Evolutionary conservation across 2,888 invertebrate species (phyloP), one percentile per base, ranked within the genome.

Genomic region (Trileptium ribeirensis): DNA sequence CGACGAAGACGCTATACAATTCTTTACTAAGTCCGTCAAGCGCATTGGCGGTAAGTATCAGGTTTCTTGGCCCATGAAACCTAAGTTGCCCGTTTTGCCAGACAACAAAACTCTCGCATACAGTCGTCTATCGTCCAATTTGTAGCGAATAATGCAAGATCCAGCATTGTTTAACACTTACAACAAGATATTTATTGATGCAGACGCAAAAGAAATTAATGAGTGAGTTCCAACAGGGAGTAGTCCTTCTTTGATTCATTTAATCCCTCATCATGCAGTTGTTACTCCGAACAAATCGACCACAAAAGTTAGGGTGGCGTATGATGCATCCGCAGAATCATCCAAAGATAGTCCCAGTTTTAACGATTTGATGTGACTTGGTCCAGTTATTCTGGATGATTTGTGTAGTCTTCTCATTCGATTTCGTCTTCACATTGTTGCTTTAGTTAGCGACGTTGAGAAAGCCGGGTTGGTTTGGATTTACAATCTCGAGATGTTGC

Each of bases 261-360:
- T 81, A 51, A 33, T 83, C 2, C 84, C 84, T 0, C 83, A 84
- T 70, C 84, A 84, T n/a, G 34, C 82, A 0, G 84, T 84, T 0
- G 39, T 84, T 33, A 78, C 79, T 0, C 81, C 83, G 24, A 24
- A 70, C 19, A 83, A 84, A 24, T 24, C 70, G 24, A 75, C 51
- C 51, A 51, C 85, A 0, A 86, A 86, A 77, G 67, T 86, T 8
- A 39, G 85, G 19, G 79, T 84, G 36, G 86, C 86, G 2, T 86
- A 81, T 74, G 85, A 78, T 29, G 79, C 29, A 2, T 78, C 79
- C n/a, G 79, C 51, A 40, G 40, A 1, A 78, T 34, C n/a, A 19
- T 1, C 0, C 8, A 8, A 67, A 51, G 31, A 74, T 15, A 78
- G 34, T 15, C 79, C 40, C 24, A 78, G 67, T 64, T 40, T 84